Conservation (phyloP, 2,888 invertebrate species). For the Pteria penguin region DNA sequence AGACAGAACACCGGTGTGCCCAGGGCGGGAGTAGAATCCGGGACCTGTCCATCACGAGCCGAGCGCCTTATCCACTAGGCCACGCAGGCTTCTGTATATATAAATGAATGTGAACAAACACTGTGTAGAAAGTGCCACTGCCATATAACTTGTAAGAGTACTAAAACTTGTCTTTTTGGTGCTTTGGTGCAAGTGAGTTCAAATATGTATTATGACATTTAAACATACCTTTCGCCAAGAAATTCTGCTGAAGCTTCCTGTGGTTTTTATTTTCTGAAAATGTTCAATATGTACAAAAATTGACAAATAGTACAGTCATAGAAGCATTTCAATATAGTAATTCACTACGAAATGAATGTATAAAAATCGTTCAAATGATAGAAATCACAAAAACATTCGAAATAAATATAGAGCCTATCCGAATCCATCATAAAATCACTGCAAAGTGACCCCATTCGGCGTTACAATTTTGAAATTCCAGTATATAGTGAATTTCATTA, state of each 20-base stretch:
- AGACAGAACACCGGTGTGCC: too few relatives aligned
- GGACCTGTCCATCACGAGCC: too few relatives aligned
- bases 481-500: neutral
- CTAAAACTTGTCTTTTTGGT: neutral
- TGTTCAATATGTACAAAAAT: neutral
- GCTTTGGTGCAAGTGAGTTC: neutral
- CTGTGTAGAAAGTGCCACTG: too few relatives aligned
- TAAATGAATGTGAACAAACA: too few relatives aligned
- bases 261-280: neutral
- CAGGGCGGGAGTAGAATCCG: too few relatives aligned
- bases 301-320: neutral
- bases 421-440: neutral
- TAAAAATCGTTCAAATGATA: neutral
- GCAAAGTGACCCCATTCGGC: neutral
- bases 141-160: neutral
- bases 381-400: neutral
- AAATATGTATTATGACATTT: neutral
- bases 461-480: neutral
- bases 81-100: too few relatives aligned
- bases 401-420: neutral
- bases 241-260: neutral
- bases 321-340: conserved; percentile 5
- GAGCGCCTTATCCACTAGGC: too few relatives aligned
- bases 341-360: neutral
- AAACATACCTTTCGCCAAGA: neutral